Conservation (phyloP, 2,888 invertebrate species). For the Melinaea marsaeus region DNA sequence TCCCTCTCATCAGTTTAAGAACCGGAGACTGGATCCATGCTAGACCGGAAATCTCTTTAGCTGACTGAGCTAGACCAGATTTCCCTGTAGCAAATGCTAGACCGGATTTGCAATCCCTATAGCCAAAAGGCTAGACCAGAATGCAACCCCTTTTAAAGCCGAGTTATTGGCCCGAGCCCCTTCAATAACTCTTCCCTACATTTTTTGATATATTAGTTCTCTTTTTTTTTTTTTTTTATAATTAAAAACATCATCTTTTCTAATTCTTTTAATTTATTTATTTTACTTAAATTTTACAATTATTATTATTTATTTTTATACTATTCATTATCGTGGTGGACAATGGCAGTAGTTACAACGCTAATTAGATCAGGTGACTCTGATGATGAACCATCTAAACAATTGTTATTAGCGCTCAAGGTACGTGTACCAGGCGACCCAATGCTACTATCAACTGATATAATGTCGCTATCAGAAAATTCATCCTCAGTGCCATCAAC, state of each 20-base stretch:
- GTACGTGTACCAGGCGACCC: too few species aligned
- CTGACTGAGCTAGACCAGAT: not conserved
- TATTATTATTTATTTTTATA: too few species aligned
- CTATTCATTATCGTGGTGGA: too few species aligned
- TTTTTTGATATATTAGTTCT: not conserved
- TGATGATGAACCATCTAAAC: not conserved
- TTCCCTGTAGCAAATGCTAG: conserved; percentile 3
- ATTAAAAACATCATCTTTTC: too few species aligned
- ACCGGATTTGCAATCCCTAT: conserved; percentile 4
- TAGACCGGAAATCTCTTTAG: not conserved
- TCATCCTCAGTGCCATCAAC: not conserved
- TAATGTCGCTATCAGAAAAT: not conserved
- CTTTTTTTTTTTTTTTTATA: not conserved
- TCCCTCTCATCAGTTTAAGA: too few species aligned
- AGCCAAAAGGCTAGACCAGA: not conserved
- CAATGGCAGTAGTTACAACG: too few species aligned
- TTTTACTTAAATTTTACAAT: too few species aligned
- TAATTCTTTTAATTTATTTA: too few species aligned
- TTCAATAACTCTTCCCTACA: not conserved
- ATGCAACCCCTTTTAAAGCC: not conserved
- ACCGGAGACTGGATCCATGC: too few species aligned
- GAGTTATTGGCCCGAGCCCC: not conserved
- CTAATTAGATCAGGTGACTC: not conserved
- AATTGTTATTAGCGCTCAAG: too few species aligned
- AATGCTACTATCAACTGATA: not conserved